Conservation (phyloP, 2,797 vertebrate genomes). For the Poliocrania exsul region DNA sequence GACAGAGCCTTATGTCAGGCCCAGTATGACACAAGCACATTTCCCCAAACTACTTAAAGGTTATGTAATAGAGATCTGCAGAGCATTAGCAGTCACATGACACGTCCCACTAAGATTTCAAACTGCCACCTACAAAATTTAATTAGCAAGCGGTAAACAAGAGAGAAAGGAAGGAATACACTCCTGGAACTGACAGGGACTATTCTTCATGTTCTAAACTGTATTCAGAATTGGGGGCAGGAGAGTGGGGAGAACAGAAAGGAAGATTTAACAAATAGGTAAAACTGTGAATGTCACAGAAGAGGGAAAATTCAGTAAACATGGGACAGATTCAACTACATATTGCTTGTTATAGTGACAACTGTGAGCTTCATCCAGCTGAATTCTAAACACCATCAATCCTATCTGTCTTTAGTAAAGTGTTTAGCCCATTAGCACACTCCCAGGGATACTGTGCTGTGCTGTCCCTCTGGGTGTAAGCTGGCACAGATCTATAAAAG, state of each 20-base stretch:
- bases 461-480: not conserved
- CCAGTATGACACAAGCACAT: conserved; percentile 60
- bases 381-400: not conserved
- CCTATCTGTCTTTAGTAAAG: not conserved
- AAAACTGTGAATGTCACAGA: not conserved
- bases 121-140: conserved; percentile 57
- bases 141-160: conserved; percentile 63
- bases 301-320: not conserved
- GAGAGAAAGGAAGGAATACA: not conserved
- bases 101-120: conserved; percentile 41
- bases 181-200: not conserved
- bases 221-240: not conserved
- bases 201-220: not conserved
- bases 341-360: not conserved
- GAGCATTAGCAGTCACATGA: conserved; percentile 73
- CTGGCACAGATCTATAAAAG: not conserved
- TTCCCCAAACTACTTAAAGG: conserved; percentile 68
- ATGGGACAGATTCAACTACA: not conserved
- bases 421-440: not conserved
- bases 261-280: not conserved
- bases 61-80: conserved; percentile 76
- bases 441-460: not conserved
- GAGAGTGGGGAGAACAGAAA: not conserved
- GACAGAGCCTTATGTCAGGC: conserved; percentile 53
- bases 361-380: not conserved